These are phyloP conservation scores for Lochmaea crataegi DNA, from an alignment of 2,888 invertebrate genomes.

Conservation along the genomic window DNA sequence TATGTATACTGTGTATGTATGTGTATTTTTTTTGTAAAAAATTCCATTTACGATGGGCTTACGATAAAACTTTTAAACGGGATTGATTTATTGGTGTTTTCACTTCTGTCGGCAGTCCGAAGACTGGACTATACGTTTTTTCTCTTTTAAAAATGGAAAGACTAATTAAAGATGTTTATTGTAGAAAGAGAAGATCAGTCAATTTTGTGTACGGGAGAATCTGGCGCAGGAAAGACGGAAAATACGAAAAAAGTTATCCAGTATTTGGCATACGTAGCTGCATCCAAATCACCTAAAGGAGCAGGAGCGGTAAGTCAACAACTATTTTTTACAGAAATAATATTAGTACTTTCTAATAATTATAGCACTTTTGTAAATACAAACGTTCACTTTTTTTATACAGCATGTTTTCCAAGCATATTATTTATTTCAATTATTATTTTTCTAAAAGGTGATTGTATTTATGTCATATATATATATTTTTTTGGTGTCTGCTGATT, in stretches of 20 bases:
- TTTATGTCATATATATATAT: not conserved
- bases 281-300: slow-evolving; percentile 94
- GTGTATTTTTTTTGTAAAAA: too few species aligned
- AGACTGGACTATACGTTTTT: too few species aligned
- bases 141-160: too few species aligned
- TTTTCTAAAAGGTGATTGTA: slow-evolving; percentile 32
- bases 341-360: not conserved
- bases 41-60: too few species aligned
- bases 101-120: too few species aligned
- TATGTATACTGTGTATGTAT: too few species aligned
- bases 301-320: slow-evolving; percentile 82
- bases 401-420: not conserved
- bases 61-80: too few species aligned
- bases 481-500: slow-evolving; percentile 48
- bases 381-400: slow-evolving; percentile 2
- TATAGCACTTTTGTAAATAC: slow-evolving; percentile 27
- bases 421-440: slow-evolving; percentile 37
- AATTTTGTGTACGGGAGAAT: slow-evolving; percentile 99
- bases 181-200: slow-evolving; percentile 99
- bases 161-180: slow-evolving; percentile 51
- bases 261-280: slow-evolving; percentile 99
- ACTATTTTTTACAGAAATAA: not conserved
- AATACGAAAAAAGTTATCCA: slow-evolving; percentile 99
- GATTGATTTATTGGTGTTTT: too few species aligned
- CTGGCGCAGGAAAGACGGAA: slow-evolving; percentile 99